Evolutionary conservation across 2,888 invertebrate genomes (phyloP), one percentile per base, ranked within the genome.

Genomic region (Hirtodrosophila trivittata): DNA sequence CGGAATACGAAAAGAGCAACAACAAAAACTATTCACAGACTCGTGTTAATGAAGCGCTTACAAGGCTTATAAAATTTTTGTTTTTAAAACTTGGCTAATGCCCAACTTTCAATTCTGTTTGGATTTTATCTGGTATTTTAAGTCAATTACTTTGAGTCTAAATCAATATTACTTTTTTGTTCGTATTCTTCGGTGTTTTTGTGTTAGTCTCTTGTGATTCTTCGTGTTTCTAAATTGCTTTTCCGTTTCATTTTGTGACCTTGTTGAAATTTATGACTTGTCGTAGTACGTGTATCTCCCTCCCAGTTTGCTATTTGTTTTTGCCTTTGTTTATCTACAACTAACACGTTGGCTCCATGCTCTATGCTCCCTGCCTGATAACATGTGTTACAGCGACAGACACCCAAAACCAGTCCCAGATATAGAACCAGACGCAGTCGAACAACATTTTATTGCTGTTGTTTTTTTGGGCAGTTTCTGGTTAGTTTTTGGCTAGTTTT

Each of bases 211-310:
- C 62, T 37, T 16, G 45, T 62, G 26, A 45, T 77, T 77, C 68
- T 59, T 73, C 18, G 66, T 58, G 58, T 58, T 74, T 28, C 65
- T 52, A 66, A 78, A 84, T 78, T 67, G 82, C 49, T 74, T 35
- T 62, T 57, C 47, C 45, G 41, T 55, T 74, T 55, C 59, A 21
- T 66, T 54, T 37, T 58, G 76, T 85, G 78, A 78, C 78, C 78
- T 78, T 78, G 77, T 67, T 47, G 32, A 77, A 78, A 78, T 85
- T 78, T 78, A 85, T 75, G 64, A 56, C 37, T 21, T 21, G 18
- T 21, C 5, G 18, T 21, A 21, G 18, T 21, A 21, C 54, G 63
- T 45, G 43, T 51, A 45, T 57, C 62, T 51, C 41, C 10, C 47
- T 65, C 63, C 46, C 21, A 52, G 43, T 56, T 39, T 49, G 26